Evolutionary conservation across 2,888 invertebrate genomes (phyloP).

Genomic region (Allolobophora icterica): DNA sequence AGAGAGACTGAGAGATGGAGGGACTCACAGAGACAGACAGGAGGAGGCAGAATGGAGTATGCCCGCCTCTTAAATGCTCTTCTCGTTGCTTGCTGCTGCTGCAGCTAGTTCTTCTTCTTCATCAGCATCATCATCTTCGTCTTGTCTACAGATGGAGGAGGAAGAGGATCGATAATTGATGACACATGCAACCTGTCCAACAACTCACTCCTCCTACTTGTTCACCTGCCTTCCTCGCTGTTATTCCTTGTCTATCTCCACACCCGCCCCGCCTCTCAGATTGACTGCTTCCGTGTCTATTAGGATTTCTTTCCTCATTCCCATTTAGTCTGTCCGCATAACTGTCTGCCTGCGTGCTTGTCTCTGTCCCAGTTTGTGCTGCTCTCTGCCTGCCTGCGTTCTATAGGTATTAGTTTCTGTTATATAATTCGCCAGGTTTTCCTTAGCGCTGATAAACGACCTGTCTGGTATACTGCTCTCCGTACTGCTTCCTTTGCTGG

Average conservation of each 20-base stretch:
- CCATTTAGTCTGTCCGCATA: not conserved
- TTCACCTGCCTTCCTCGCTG: no score
- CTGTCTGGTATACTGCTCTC: not conserved
- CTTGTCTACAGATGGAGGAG: no score
- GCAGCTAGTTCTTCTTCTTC: no score
- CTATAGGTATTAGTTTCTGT: not conserved
- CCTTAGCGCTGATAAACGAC: not conserved
- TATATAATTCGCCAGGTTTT: not conserved
- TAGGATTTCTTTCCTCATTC: not conserved
- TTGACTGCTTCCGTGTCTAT: not conserved
- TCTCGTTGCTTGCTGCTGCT: no score
- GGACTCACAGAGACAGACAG: not conserved
- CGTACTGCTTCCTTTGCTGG: not conserved
- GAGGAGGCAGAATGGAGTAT: not conserved
- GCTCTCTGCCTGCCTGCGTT: not conserved
- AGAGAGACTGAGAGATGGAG: not conserved
- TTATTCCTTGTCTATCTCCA: no score
- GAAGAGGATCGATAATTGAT: no score
- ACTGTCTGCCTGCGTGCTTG: not conserved
- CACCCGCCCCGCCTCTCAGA: not conserved
- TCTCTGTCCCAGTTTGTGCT: not conserved
- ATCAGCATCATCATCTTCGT: no score
- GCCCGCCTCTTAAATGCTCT: not conserved
- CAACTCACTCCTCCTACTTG: no score
- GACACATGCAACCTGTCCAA: no score